Evolutionary conservation across 2,888 invertebrate genomes (phyloP).

Genomic region (Cheilosia pagana): DNA sequence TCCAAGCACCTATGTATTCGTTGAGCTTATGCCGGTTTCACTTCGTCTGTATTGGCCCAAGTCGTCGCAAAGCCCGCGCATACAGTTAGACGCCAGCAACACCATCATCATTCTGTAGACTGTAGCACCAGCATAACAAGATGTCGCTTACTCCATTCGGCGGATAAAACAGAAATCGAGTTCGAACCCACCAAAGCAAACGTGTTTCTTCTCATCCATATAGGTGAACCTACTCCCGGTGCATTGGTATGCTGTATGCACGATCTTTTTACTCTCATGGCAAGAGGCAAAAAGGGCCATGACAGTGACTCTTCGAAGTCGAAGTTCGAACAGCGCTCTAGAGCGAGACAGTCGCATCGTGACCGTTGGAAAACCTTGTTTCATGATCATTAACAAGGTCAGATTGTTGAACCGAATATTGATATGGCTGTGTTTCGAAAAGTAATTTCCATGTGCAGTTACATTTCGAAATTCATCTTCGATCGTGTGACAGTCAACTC

Average conservation of each 20-base stretch:
- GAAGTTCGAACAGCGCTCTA: conserved; percentile 56
- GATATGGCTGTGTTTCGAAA: conserved; percentile 8
- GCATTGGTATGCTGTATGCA: conserved; percentile 51
- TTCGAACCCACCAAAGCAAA: conserved; percentile 52
- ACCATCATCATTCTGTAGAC: neutral
- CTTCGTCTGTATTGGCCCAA: conserved; percentile 55
- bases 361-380: conserved; percentile 71
- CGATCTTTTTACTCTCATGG: neutral
- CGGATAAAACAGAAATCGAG: conserved; percentile 70
- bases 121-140: conserved; percentile 50
- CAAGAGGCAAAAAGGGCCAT: conserved; percentile 67
- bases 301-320: conserved; percentile 68
- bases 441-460: conserved; percentile 24
- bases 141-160: conserved; percentile 58
- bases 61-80: conserved; percentile 43
- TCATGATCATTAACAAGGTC: conserved; percentile 74
- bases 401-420: conserved; percentile 53
- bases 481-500: neutral
- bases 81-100: conserved; percentile 22
- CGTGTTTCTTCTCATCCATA: conserved; percentile 57
- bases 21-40: conserved; percentile 63
- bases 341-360: conserved; percentile 52
- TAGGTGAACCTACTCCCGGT: conserved; percentile 5
- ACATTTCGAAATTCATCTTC: conserved; percentile 19
- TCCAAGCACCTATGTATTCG: conserved; percentile 38